Evolutionary conservation across 1,140 invertebrate genomes (phyloP).

Genomic region (Zaprionus taronus): DNA sequence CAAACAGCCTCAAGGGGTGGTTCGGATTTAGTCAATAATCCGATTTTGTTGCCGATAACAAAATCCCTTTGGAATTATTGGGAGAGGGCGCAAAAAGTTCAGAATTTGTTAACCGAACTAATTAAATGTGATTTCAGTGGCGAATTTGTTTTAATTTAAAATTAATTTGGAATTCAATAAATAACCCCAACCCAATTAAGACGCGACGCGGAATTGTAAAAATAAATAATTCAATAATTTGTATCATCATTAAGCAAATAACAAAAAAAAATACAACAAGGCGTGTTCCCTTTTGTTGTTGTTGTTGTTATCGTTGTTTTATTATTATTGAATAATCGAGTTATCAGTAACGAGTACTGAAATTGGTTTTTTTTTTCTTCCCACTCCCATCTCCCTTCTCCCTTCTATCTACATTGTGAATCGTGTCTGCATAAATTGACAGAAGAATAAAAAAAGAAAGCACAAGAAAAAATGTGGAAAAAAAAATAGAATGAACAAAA

Average conservation of each 20-base stretch:
- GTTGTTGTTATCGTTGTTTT: slow-evolving; percentile 18
- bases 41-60: neutral
- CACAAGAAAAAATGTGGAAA: neutral
- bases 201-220: slow-evolving; percentile 42
- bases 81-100: slow-evolving; percentile 16
- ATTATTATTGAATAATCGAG: slow-evolving; percentile 50
- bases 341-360: slow-evolving; percentile 50
- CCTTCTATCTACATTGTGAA: slow-evolving; percentile 7
- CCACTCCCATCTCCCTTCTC: neutral
- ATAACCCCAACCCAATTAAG: slow-evolving; percentile 58
- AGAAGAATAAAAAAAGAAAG: slow-evolving; percentile 27
- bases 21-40: slow-evolving; percentile 1
- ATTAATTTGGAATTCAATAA: slow-evolving; percentile 66
- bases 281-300: slow-evolving; percentile 1
- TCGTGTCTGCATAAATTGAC: slow-evolving; percentile 38
- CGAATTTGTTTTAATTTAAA: slow-evolving; percentile 60
- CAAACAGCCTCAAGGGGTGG: neutral
- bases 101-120: slow-evolving; percentile 54
- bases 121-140: slow-evolving; percentile 69
- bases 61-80: neutral
- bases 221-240: slow-evolving; percentile 61
- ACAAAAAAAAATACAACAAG: slow-evolving; percentile 20
- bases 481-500: slow-evolving; percentile 8
- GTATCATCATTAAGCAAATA: slow-evolving; percentile 49
- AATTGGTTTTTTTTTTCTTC: slow-evolving; percentile 19